Conservation (phyloP, 1,140 invertebrate genomes). For the Drosophila arizonae region DNA sequence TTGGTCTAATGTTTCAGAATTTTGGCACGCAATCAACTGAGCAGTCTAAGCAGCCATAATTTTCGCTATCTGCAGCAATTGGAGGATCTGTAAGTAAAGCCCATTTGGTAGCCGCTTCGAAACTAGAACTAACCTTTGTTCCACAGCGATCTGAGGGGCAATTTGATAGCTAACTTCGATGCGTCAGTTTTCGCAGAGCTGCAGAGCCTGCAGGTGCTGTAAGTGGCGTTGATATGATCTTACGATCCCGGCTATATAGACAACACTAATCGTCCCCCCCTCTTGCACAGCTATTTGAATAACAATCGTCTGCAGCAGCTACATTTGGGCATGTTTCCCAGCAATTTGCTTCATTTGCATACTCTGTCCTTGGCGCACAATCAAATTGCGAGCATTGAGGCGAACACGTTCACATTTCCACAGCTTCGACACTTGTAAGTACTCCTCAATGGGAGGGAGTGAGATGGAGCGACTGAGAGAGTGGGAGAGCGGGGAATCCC, state of each 20-base stretch:
- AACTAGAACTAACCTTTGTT: neutral
- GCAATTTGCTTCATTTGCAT: slow-evolving; percentile 61
- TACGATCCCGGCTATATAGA: neutral
- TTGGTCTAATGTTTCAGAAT: slow-evolving; percentile 62
- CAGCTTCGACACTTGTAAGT: slow-evolving; percentile 76
- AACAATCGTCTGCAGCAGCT: slow-evolving; percentile 66
- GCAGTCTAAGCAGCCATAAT: slow-evolving; percentile 56
- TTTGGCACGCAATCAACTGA: slow-evolving; percentile 76
- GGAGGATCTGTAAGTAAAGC: slow-evolving; percentile 81
- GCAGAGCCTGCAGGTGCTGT: slow-evolving; percentile 78
- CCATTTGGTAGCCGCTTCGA: neutral
- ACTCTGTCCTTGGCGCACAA: slow-evolving; percentile 82
- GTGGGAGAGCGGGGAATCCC: neutral
- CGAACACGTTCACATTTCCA: slow-evolving; percentile 71
- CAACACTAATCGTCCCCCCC: neutral
- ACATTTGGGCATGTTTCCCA: slow-evolving; percentile 60
- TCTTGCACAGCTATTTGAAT: slow-evolving; percentile 60
- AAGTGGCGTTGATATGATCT: slow-evolving; percentile 54
- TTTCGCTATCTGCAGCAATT: slow-evolving; percentile 69
- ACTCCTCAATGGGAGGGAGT: neutral
- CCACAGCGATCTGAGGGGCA: slow-evolving; percentile 82
- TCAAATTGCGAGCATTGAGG: slow-evolving; percentile 66
- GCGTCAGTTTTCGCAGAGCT: slow-evolving; percentile 69
- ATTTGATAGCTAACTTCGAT: slow-evolving; percentile 73
- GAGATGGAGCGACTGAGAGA: neutral